Base-by-base conservation (phyloP, 2,113 vertebrate genomes). In the Triplophysa siluroides region DNA sequence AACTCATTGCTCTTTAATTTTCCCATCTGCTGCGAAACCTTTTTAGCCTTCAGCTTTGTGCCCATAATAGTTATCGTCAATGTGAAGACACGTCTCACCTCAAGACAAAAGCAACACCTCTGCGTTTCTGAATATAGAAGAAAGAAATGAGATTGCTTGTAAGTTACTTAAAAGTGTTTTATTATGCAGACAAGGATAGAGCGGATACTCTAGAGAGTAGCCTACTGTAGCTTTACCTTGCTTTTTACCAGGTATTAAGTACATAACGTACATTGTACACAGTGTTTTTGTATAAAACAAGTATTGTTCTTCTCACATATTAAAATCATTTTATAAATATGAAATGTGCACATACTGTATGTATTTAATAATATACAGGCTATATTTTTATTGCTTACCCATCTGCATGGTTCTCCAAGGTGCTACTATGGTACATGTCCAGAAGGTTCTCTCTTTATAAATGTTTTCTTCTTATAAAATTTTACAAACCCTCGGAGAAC, bases 31-130 rank as follows among this genome's bases (percentile, higher is more conserved):
- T 82, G 52, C 69, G 78, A 78, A 86, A 73, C 38, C 50, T 83
- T 83, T 87, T 81, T 72, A 74, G 76, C 80, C 79, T 43, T 71
- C 52, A 77, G 85, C 85, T 69, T 81, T 67, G 79, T 86, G 73
- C 77, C 80, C 64, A 83, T 86, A 62, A 83, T 85, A 81, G 78
- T 83, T 61, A 66, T 72, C 71, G 76, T 84, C 83, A 74, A 61
- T 3, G 56, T 14, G 61, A 68, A 84, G 69, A 83, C 76, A 74
- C 80, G 79, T 78, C 11, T 85, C 78, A 61, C 50, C 63, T 45
- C 11, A 81, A 64, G 80, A 81, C 72, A 67, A 24, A 76, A 78
- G 65, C 68, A 45, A 56, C 68, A 80, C 82, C 26, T 74, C 71
- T 74, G 38, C 6, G 61, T 61, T 73, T 60, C 69, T 72, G 52